Conservation (phyloP, 2,113 vertebrate species). For the Gracilinanus agilis region DNA sequence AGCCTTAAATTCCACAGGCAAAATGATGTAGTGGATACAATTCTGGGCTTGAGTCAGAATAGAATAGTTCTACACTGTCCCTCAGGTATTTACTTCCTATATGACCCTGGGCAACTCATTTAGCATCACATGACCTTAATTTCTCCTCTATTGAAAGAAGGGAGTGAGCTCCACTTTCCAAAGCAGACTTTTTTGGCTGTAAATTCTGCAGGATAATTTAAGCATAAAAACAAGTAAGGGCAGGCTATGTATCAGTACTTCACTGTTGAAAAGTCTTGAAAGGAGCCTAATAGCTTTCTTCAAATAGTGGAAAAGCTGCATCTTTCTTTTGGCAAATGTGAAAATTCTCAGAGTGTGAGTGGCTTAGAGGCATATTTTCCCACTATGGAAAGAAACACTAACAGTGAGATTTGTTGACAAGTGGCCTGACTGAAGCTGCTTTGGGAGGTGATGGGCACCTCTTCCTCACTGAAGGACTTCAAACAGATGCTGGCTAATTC, state of each 20-base stretch:
- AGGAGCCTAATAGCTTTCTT: too few relatives aligned
- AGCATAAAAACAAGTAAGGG: not conserved
- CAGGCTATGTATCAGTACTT: not conserved
- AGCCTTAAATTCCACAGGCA: conserved; percentile 37
- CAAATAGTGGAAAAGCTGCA: too few relatives aligned
- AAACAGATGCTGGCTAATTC: not conserved
- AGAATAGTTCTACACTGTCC: not conserved
- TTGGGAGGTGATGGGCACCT: not conserved
- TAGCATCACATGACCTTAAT: not conserved
- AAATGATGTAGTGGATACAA: not conserved
- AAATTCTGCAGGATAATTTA: not conserved
- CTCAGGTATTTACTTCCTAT: not conserved
- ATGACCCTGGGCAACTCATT: not conserved
- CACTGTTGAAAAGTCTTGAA: too few relatives aligned
- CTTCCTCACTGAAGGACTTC: not conserved
- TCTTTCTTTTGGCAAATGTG: not conserved
- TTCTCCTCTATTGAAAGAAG: not conserved
- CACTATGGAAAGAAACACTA: not conserved
- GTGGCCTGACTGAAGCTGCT: not conserved
- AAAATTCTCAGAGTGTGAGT: not conserved
- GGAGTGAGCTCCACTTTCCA: not conserved
- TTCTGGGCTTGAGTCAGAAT: not conserved
- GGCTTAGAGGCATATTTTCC: not conserved
- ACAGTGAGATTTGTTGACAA: not conserved
- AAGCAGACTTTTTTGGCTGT: not conserved